Evolutionary conservation across 2,888 invertebrate species (phyloP), one percentile per base, ranked within the genome.

Genomic region (Arrhopalites spinosus): DNA sequence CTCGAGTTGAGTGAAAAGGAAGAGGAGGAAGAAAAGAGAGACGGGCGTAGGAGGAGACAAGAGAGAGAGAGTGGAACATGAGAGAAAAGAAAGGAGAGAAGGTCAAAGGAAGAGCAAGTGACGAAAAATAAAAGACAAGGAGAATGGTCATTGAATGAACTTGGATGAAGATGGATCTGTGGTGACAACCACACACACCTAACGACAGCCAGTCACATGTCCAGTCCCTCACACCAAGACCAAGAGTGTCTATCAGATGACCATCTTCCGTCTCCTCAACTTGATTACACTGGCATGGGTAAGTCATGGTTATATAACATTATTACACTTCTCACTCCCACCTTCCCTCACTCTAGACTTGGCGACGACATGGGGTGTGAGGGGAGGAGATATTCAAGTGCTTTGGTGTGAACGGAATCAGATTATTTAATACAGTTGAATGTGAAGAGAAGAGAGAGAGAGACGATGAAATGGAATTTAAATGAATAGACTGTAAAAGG

Each of bases 391-490:
- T 15, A 20, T 15, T n/a, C n/a, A 53, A 53, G 53, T 53, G 53
- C n/a, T 59, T 20, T 59, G 59, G 45, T 66, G 66, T 66, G 66
- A 66, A 66, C 36, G 36, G 45, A 66, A 66, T 66, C 45, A 66
- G 66, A 66, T 66, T 66, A 66, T 66, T 27, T 66, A 45, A 59
- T 66, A 66, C 43, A 66, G 66, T 47, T 64, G 72, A 64, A 47
- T 61, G 63, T 36, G 64, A 5, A 50, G 56, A 70, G 53, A 20
- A n/a, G 20, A 45, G 25, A 45, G 45, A 43, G 13, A 20, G 53
- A 71, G 61, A 56, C 27, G 64, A 59, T 66, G 45, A 66, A 66
- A 66, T 66, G 66, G 23, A 66, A 66, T 43, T 66, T 45, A 66
- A 66, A 66, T 66, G 66, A 66, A 66, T 66, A 66, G 66, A 45